Conservation (phyloP, 2,888 invertebrate species). For the Sphecodes monilicornis region DNA sequence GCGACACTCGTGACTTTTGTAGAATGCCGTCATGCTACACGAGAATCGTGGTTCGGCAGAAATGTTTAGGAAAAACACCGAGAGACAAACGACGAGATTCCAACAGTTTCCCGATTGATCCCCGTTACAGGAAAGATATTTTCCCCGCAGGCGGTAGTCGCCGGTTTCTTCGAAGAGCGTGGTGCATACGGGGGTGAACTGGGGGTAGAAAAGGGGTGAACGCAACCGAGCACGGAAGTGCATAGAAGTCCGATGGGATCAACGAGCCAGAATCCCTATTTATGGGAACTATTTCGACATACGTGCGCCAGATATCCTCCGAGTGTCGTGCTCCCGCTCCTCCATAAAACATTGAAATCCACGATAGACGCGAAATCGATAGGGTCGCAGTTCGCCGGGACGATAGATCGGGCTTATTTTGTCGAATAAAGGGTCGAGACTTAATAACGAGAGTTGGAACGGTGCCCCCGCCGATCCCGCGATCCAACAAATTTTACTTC, state of each 20-base stretch:
- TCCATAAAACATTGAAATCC: conserved; percentile 70
- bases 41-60: background rate
- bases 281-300: conserved; percentile 70
- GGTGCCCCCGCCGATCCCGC: conserved; percentile 33
- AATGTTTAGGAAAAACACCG: background rate
- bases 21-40: background rate
- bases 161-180: background rate
- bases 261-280: conserved; percentile 70
- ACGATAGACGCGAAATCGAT: conserved; percentile 68
- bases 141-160: background rate
- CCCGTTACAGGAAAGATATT: background rate
- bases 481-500: conserved; percentile 30
- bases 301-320: conserved; percentile 65
- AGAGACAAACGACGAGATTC: background rate
- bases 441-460: conserved; percentile 61
- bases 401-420: conserved; percentile 61
- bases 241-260: conserved; percentile 11
- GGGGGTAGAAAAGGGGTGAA: background rate
- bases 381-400: background rate
- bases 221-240: conserved; percentile 2
- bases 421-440: conserved; percentile 45
- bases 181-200: background rate
- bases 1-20: too few relatives aligned
- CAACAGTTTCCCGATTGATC: background rate
- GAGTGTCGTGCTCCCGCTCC: conserved; percentile 59